Evolutionary conservation across 2,113 vertebrate species (phyloP).

Genomic region (Xiphophorus couchianus): DNA sequence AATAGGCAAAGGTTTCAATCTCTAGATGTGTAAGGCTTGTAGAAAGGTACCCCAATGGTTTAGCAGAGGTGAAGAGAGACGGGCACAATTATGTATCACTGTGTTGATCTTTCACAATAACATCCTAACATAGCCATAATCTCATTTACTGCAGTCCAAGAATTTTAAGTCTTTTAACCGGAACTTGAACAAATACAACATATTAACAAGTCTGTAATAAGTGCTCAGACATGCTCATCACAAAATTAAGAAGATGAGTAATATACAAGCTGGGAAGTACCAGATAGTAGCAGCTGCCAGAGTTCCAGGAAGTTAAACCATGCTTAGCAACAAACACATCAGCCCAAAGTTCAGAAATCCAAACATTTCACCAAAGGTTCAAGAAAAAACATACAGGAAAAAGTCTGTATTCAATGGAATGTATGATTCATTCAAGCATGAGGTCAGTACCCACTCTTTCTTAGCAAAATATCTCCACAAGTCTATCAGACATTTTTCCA

Average conservation of each 20-base stretch:
- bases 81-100: too few species aligned
- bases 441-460: slow-evolving; percentile 25
- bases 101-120: neutral
- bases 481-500: slow-evolving; percentile 52
- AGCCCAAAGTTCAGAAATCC: slow-evolving; percentile 19
- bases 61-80: too few species aligned
- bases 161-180: neutral
- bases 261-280: slow-evolving; percentile 38
- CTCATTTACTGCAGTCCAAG: neutral
- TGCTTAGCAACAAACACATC: slow-evolving; percentile 48
- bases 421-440: slow-evolving; percentile 38
- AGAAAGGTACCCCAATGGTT: too few species aligned
- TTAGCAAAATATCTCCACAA: slow-evolving; percentile 12
- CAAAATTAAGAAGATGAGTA: slow-evolving; percentile 51
- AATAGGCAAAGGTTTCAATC: too few species aligned
- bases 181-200: slow-evolving; percentile 18
- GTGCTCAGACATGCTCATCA: slow-evolving; percentile 24
- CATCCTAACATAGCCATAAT: neutral
- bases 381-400: slow-evolving; percentile 30
- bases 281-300: slow-evolving; percentile 12
- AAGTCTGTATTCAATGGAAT: slow-evolving; percentile 31
- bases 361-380: slow-evolving; percentile 22
- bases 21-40: too few species aligned
- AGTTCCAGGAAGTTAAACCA: slow-evolving; percentile 25
- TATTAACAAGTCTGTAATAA: slow-evolving; percentile 15